phyloP scores from a whole-genome alignment of 2,888 invertebrate genomes.

The Xestia sexstrigata region DNA sequence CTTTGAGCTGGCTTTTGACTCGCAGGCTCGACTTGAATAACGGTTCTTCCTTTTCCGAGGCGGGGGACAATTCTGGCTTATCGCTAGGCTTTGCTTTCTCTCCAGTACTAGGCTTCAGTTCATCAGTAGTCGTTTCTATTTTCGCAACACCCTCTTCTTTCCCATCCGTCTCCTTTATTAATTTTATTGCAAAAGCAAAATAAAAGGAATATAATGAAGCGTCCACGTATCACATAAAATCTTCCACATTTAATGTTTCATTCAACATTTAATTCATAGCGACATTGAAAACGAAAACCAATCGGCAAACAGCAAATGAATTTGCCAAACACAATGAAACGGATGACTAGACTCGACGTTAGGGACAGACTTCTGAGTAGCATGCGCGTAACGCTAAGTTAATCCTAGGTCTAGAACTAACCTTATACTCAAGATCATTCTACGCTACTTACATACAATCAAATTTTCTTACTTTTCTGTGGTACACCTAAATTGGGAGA shows the following conservation, averaged over 20 bases:
- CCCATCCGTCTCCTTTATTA: constrained; percentile 82
- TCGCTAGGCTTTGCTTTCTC: constrained; percentile 78
- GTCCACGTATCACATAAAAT: constrained; percentile 74
- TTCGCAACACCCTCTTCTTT: constrained; percentile 86
- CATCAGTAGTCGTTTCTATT: constrained; percentile 88
- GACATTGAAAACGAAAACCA: constrained; percentile 79
- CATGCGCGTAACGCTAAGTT: constrained; percentile 75
- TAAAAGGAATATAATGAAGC: constrained; percentile 83
- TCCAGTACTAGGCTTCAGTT: constrained; percentile 85
- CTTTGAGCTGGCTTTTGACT: constrained; percentile 81
- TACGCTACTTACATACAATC: constrained; percentile 67
- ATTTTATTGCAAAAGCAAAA: constrained; percentile 88
- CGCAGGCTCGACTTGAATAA: constrained; percentile 88
- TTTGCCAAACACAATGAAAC: constrained; percentile 76
- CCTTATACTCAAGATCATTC: constrained; percentile 59
- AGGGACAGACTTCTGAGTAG: constrained; percentile 58
- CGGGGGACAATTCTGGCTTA: constrained; percentile 76
- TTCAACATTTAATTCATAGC: constrained; percentile 74
- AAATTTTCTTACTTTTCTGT: constrained; percentile 42
- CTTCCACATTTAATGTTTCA: constrained; percentile 68
- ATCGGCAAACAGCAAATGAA: constrained; percentile 80
- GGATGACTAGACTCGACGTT: constrained; percentile 57
- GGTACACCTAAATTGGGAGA: constrained; percentile 56
- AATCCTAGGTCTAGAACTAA: constrained; percentile 63
- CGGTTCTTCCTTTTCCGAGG: constrained; percentile 87